These are phyloP conservation scores for Dipodomys spectabilis DNA, from an alignment of 2,113 vertebrate species.

Conservation along the genomic window DNA sequence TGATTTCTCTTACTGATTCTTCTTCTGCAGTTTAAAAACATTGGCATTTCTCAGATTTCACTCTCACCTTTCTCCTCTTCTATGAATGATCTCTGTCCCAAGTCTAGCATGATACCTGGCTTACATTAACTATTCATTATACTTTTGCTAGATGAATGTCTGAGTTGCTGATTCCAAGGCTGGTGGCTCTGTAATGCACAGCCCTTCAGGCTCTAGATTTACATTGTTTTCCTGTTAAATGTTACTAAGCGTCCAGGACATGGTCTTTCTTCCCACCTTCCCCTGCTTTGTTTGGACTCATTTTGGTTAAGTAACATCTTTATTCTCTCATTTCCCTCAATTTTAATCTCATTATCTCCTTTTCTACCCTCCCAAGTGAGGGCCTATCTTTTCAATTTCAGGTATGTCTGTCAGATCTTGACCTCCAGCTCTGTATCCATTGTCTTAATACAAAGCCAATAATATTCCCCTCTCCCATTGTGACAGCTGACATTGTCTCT, in stretches of 20 bases:
- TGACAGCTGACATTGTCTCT: neutral
- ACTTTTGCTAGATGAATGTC: slow-evolving; percentile 20
- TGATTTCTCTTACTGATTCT: neutral
- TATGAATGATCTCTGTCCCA: slow-evolving; percentile 1
- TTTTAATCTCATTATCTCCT: slow-evolving; percentile 14
- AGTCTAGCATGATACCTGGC: neutral
- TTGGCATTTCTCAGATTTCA: neutral
- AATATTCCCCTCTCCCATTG: neutral
- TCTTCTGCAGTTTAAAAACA: slow-evolving; percentile 13
- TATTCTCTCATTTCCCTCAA: neutral
- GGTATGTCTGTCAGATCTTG: neutral
- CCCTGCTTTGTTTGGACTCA: neutral
- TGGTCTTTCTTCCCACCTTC: neutral
- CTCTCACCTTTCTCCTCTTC: neutral
- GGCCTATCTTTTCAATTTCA: neutral
- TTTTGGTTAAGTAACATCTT: slow-evolving; percentile 32
- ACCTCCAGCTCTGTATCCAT: neutral
- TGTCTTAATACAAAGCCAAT: neutral
- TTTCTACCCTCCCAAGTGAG: neutral
- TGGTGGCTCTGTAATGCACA: neutral
- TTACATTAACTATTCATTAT: neutral
- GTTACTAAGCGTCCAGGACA: neutral
- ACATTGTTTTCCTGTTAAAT: neutral
- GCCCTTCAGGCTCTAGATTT: neutral
- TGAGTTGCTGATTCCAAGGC: neutral